Base-by-base conservation (phyloP, 2,797 vertebrate genomes). In the Helostoma temminkii region DNA sequence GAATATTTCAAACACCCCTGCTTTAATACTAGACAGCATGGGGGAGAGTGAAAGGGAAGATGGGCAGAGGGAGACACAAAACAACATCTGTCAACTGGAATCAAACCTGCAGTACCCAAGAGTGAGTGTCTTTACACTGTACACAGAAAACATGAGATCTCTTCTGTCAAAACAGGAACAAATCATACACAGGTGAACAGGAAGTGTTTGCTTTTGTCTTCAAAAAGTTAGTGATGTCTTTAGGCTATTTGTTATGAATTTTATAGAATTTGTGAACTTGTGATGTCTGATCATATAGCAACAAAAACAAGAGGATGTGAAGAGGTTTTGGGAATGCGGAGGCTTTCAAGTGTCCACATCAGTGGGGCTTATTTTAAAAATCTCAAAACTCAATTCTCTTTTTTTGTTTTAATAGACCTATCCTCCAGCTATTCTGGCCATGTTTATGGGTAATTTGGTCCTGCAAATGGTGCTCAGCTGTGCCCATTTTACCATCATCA, bases 381-480 rank as follows among this genome's bases (percentile, higher is more conserved):
- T n/a, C 57, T 19, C 26, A 30, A 67, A 45, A 63, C 43, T 56
- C 16, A 22, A 34, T 55, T 52, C 36, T 62, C 12, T 25, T 2
- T 46, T 18, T 36, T 9, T 2, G 2, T 55, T 25, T 45, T 4
- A 65, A 69, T 24, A 43, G 16, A 41, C 18, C 42, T 56, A 11
- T 60, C 18, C 37, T 57, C 18, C 37, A 62, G 57, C 61, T 72
- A 45, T 74, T 66, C 63, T 58, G 58, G 25, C 63, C 61, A 55
- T 28, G 34, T 74, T 78, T 70, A 64, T 72, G 57, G 36, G 25
- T 73, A 57, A 73, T 74, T 76, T 75, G 39, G 34, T 62, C 47
- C 18, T 49, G 42, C 42, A 67, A 69, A 78, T 75, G 32, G 26
- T 56, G 57, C 45, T 75, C 54, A 71, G 63, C 48, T 74, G 63